Evolutionary conservation across 2,888 invertebrate species (phyloP), one percentile per base, ranked within the genome.

Genomic region (Meandrusa payeni): DNA sequence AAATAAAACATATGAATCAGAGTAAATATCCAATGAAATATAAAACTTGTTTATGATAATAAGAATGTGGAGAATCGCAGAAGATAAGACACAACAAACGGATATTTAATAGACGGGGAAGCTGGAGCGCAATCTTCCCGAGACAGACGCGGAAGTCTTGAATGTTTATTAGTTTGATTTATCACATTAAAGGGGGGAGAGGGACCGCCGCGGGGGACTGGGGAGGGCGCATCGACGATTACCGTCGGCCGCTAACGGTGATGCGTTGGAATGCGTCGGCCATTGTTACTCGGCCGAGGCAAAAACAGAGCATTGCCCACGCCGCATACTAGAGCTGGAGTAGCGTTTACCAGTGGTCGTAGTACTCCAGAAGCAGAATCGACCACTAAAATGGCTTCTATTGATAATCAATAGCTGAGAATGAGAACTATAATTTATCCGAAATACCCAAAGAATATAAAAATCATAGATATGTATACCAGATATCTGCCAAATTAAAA

Each of bases 241-340:
- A 76, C 69, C 56, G 58, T 58, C 64, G 69, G 32, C 64, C 64
- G 61, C 56, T 83, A 82, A 83, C 85, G 83, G 83, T 79, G 78
- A 61, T 66, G 63, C 57, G 66, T 60, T 64, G 83, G 85, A 80
- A 82, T 83, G 85, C 68, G 72, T 59, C 68, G 72, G 71, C 74
- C 78, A 82, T 83, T 83, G 82, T 83, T 81, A 69, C 68, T 57
- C 56, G 57, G 59, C 52, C 50, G 54, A 54, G 61, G 74, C 73
- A 81, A 79, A 81, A 82, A 78, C 73, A 61, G 70, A 71, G 59
- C 73, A 66, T 61, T 61, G 62, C 61, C 61, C 61, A 60, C 67
- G 59, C 54, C 68, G 71, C 71, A 76, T 75, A 76, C 69, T 73
- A 69, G 75, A 56, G 59, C 59, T 46, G 54, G 58, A 20, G n/a